These are phyloP conservation scores for Protonibea diacanthus DNA, from an alignment of 2,797 vertebrate species.

Conservation along the genomic window DNA sequence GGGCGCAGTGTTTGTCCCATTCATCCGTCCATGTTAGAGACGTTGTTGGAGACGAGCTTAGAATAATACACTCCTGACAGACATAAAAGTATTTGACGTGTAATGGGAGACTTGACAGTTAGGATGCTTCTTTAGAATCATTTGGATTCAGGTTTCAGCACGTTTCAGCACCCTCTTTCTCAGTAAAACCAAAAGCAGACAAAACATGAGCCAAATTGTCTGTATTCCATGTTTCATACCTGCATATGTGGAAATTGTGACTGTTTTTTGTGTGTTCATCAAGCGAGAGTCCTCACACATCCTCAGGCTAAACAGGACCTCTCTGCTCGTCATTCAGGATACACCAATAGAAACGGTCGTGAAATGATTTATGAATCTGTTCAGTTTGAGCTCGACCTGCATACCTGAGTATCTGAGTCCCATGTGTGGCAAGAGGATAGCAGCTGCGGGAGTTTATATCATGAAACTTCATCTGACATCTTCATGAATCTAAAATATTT, in stretches of 20 bases:
- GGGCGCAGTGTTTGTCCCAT: not conserved
- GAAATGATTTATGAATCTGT: conserved; percentile 35
- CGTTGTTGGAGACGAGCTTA: not conserved
- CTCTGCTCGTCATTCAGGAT: not conserved
- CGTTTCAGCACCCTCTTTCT: conserved; percentile 2
- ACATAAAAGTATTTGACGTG: not conserved
- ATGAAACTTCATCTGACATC: conserved; percentile 23
- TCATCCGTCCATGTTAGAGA: no score
- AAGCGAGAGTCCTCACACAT: not conserved
- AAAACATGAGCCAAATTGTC: not conserved
- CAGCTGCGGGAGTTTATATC: conserved; percentile 17
- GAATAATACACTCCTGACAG: not conserved
- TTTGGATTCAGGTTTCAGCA: conserved; percentile 36
- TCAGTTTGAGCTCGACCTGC: conserved; percentile 42
- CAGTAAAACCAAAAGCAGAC: not conserved
- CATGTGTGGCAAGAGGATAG: not conserved
- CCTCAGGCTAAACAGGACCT: not conserved
- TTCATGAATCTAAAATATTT: not conserved
- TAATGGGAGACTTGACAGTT: not conserved
- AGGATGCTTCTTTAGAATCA: not conserved
- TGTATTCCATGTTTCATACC: not conserved
- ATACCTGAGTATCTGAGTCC: not conserved
- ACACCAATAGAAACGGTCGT: not conserved
- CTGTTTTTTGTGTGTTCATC: not conserved
- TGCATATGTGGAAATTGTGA: not conserved